Conservation (phyloP, 2,797 vertebrate genomes). For the Saguinus oedipus region DNA sequence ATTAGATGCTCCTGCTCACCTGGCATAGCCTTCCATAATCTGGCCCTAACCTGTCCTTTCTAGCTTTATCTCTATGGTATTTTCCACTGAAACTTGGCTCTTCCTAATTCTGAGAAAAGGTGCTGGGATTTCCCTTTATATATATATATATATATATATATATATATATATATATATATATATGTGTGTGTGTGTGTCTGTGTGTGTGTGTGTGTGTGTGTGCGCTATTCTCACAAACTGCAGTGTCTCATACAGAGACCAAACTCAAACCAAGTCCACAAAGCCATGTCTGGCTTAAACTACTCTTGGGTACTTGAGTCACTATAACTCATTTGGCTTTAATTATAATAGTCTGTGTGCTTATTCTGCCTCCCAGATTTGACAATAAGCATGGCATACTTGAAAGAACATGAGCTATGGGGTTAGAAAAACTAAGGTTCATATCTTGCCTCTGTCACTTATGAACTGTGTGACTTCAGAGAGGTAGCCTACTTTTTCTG, state of each 20-base stretch:
- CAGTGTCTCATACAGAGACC: not conserved
- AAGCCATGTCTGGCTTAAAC: not conserved
- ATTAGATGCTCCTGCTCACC: not conserved
- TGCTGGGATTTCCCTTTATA: not conserved
- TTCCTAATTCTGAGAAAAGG: constrained; percentile 56
- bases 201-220: not conserved
- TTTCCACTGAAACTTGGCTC: constrained; percentile 46
- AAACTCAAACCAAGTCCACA: not conserved
- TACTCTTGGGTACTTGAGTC: not conserved
- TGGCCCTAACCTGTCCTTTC: not conserved
- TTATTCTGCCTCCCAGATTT: not conserved
- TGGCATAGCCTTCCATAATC: not conserved
- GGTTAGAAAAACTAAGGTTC: not conserved
- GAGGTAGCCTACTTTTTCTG: not conserved
- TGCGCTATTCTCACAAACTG: not conserved
- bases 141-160: no score
- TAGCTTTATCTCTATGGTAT: not conserved
- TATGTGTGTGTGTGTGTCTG: not conserved
- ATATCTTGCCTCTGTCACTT: not conserved
- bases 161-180: no score
- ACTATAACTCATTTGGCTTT: not conserved
- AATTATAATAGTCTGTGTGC: not conserved
- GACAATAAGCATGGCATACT: not conserved
- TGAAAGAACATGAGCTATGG: not conserved
- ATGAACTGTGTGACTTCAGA: not conserved